Percentiles rank a stretch among this genome's conserved stretches.
phyloP scores from a whole-genome alignment of 2,113 vertebrate genomes.

The Pygoscelis adeliae region DNA sequence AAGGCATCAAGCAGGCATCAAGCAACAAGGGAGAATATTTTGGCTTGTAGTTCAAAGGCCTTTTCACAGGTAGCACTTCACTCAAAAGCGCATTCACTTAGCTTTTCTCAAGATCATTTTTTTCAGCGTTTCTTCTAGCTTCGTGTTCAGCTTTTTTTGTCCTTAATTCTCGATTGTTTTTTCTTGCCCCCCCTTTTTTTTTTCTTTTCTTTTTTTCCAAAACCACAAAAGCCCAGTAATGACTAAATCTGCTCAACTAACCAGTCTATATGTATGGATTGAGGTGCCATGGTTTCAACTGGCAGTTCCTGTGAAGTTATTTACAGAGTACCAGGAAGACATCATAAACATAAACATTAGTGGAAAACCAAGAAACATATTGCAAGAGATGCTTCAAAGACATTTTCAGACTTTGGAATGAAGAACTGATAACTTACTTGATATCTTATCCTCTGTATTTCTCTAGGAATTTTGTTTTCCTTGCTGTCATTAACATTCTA shows the following conservation, averaged over 20 bases:
- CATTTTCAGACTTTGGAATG: not conserved
- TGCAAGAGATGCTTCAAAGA: not conserved
- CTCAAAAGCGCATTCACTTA: not conserved
- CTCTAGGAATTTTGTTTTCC: not conserved
- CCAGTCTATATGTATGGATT: not conserved
- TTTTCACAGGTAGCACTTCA: not conserved
- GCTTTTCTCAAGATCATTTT: not conserved
- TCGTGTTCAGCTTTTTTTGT: not conserved
- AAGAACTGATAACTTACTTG: not conserved
- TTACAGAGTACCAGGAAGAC: not conserved
- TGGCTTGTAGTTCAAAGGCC: not conserved
- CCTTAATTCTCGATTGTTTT: not conserved
- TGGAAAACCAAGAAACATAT: not conserved
- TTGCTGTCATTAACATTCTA: not conserved
- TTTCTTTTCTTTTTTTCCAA: not conserved
- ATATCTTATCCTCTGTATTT: not conserved
- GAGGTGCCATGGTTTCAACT: not conserved
- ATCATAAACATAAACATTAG: not conserved
- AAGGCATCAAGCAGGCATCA: not conserved
- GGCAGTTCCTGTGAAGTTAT: not conserved
- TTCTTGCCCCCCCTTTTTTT: not conserved
- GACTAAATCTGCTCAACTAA: not conserved
- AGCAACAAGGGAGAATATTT: not conserved
- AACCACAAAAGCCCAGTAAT: not conserved
- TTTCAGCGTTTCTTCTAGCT: not conserved